Base-by-base conservation (phyloP, 1,140 invertebrate genomes). In the Lordiphosa mommai region DNA sequence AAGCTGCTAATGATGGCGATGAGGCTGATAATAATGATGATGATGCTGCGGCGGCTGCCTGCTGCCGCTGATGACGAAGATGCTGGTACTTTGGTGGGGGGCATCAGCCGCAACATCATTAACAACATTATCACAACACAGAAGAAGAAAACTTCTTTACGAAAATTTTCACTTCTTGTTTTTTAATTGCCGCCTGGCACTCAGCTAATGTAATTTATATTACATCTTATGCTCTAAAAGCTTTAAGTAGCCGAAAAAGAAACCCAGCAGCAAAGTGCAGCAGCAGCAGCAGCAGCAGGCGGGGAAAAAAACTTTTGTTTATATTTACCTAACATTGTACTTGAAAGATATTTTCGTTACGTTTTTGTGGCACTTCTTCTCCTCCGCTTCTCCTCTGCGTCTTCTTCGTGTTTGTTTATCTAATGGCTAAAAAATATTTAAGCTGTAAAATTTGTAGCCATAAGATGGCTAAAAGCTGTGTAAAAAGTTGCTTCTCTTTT, bases 121-220 rank as follows among this genome's bases (percentile, higher is more conserved):
- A 80, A 74, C 70, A 74, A 68, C 60, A 60, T 69, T 58, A 57
- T 64, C 47, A 61, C 48, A 57, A 40, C 40, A 53, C 60, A 34
- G 8, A 33, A 32, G 12, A 33, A 34, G 16, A 34, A 23, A n/a
- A 38, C 30, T n/a, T 40, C 23, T 36, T 23, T 36, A 9, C 30
- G 32, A 8, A 63, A 33, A 66, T 53, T 37, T 51, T 47, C 57
- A 63, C 16, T 67, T 67, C 67, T 56, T 65, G 63, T 51, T 69
- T 85, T 82, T 86, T 86, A 86, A 86, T 86, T 86, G 82, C 82
- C 61, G 76, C 74, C 72, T 61, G 72, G 82, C 82, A 86, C 82
- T 86, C 86, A 86, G 82, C 82, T 86, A 86, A 86, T 86, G 82
- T 86, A 86, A 86, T 86, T 86, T 86, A 86, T 86, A 82, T 82